Base-by-base conservation (phyloP, 1,140 invertebrate genomes). In the Stegodyphus dumicola region DNA sequence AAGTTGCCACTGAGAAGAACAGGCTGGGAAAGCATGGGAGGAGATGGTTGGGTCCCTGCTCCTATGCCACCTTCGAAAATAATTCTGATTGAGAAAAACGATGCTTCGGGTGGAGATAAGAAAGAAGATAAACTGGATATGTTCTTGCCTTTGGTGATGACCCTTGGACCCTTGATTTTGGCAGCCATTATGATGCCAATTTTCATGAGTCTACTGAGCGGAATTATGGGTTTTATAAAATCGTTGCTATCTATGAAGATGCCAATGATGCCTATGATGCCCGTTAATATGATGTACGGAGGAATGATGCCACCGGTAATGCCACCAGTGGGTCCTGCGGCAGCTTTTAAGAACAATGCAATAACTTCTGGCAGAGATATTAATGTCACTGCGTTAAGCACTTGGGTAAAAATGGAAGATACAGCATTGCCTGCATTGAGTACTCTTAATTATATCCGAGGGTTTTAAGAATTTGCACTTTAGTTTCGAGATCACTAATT, bases 211-310 rank as follows among this genome's bases (percentile, higher is more conserved):
- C 75, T 85, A 1, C 15, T 77, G 7, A 77, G 65, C 33, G 74
- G 74, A 70, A 77, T 85, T 13, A 85, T 85, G 83, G 51, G 67
- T 3, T 85, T 85, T 52, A 64, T 85, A 15, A 85, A 85, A 33
- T 85, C 83, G 7, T 18, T 85, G 64, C 11, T 85, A n/a, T 49
- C 74, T 9, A 85, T 77, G 74, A 85, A 77, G 54, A 85, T 71
- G 74, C 17, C 48, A 3, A 51, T 51, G 33, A 74, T 75, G 70
- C 51, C 53, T 15, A 64, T 64, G 48, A 78, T 56, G 52, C 71
- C 48, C 48, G 9, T 7, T 7, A 79, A 53, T n/a, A 79, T 79
- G 65, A 69, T 70, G 65, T 33, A 67, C 78, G 33, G 33, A 17
- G 17, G 11, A 7, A 60, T 73, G 53, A 70, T 70, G 52, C 66